phyloP scores from a whole-genome alignment of 2,888 invertebrate genomes.

The Panopea generosa region DNA sequence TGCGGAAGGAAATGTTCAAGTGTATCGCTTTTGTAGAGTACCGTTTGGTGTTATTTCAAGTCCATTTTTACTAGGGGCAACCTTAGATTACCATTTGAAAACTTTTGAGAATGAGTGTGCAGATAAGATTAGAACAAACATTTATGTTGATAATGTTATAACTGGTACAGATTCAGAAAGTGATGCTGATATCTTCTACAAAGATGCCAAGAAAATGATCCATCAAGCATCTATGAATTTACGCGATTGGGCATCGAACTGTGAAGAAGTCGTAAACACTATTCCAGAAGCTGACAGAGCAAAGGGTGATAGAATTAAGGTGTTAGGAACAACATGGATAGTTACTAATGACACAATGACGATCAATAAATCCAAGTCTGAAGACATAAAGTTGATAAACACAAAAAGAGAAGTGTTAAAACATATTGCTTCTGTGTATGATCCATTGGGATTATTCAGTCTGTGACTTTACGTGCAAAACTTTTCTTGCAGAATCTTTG shows the following conservation, averaged over 20 bases:
- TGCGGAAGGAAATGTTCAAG: conserved; percentile 4
- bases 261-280: not conserved
- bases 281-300: not conserved
- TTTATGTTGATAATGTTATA: no score
- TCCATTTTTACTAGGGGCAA: conserved; percentile 18
- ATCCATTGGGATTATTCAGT: conserved; percentile 9
- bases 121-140: not conserved
- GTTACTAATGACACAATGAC: conserved; percentile 4
- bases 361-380: not conserved
- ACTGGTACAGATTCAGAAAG: no score
- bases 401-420: conserved; percentile 6
- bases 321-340: conserved; percentile 30
- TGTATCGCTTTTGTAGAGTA: conserved; percentile 8
- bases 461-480: conserved; percentile 25
- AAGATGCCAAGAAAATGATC: no score
- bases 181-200: no score
- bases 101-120: not conserved
- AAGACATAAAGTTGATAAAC: not conserved
- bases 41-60: conserved; percentile 22
- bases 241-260: conserved; percentile 37
- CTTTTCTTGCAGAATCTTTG: conserved; percentile 20
- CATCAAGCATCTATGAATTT: conserved; percentile 37
- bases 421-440: conserved; percentile 7
- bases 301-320: not conserved
- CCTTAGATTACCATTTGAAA: conserved; percentile 8